These are phyloP conservation scores for Puntigrus tetrazona DNA, from an alignment of 2,113 vertebrate genomes.

Conservation along the genomic window DNA sequence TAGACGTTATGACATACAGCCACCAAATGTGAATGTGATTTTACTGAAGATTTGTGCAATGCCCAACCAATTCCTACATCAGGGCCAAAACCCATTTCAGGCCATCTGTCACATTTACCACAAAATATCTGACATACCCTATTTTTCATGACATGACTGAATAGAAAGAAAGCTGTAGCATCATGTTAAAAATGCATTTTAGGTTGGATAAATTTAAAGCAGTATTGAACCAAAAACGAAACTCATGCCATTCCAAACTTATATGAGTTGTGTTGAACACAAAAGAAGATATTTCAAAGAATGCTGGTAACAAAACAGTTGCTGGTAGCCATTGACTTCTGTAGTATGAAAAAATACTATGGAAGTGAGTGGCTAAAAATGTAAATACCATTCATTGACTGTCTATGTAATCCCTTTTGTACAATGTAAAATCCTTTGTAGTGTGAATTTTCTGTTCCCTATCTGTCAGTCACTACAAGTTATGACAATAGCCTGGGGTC, in stretches of 20 bases:
- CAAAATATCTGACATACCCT: neutral
- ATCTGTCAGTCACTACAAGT: too few species aligned
- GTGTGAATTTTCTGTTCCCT: too few species aligned
- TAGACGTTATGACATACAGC: conserved; percentile 8
- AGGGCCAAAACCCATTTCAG: neutral
- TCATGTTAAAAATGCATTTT: too few species aligned
- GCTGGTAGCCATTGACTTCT: neutral
- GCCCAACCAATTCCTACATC: neutral
- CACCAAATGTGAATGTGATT: conserved; percentile 18
- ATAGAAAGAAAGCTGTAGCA: neutral
- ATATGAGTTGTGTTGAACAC: neutral
- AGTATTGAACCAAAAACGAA: neutral
- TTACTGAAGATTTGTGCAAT: neutral
- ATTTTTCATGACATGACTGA: neutral
- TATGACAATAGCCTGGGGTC: too few species aligned
- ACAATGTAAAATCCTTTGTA: too few species aligned
- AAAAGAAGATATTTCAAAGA: neutral
- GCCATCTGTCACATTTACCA: conserved; percentile 7
- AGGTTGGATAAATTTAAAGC: neutral
- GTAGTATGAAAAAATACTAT: neutral
- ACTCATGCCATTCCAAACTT: neutral
- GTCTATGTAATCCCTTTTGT: too few species aligned
- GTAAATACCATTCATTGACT: too few species aligned
- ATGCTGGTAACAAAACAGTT: neutral
- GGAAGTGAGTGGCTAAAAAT: neutral